Base-by-base conservation (phyloP, 2,113 vertebrate species). In the Conger conger region DNA sequence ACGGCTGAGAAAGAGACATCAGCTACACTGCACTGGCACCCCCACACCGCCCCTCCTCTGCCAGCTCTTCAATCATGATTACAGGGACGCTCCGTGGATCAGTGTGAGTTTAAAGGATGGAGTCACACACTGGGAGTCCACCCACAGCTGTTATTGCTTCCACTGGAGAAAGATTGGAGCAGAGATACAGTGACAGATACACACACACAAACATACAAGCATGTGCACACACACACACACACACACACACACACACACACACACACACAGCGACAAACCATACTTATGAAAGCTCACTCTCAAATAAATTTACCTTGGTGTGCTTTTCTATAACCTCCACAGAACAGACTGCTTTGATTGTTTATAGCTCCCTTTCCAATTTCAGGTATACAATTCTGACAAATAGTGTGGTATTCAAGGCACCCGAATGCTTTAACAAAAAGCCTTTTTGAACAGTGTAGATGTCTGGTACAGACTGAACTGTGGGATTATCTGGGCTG, bases 401-500 rank as follows among this genome's bases (percentile, higher is more conserved):
- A 63, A 88, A 82, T 82, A 23, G 38, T 42, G 76, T 53, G 83
- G 57, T 80, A 77, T 79, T 80, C 76, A 54, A 80, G 38, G 20
- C 60, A 86, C 15, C 33, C 27, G 60, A 80, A 57, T 83, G 60
- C 33, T 63, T 30, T 35, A 50, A 80, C 16, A 80, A 36, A 6
- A 53, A 38, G 79, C 57, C 79, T 84, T 76, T 53, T 82, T 77
- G 53, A 83, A 68, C 33, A 2, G 77, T 53, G 80, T 63, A 79
- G 83, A 81, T 68, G 81, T 78, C 63, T 68, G 80, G 87, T 83
- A 86, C 81, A 79, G 80, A 84, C 81, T 83, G 86, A 90, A 80
- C 89, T 83, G 88, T 77, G 86, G 88, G 90, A 92, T 91, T 89
- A 92, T 88, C 88, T 83, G 30, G 78, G 53, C 83, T 90, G 68